Conservation (phyloP, 2,113 vertebrate genomes). For the Corapipo altera region DNA sequence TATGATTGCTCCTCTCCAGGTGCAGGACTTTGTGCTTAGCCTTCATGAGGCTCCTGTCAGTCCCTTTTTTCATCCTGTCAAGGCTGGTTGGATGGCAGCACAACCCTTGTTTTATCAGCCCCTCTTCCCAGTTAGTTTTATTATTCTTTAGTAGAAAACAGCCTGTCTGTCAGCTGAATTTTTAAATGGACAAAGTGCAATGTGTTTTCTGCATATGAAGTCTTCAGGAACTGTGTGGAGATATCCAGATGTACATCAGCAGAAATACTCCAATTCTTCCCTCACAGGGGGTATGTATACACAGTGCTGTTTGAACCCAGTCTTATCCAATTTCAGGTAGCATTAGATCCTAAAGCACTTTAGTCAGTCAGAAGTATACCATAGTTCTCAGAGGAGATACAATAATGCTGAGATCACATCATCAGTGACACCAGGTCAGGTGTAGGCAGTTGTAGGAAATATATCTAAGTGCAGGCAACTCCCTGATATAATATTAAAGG, state of each 20-base stretch:
- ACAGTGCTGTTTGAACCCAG: background rate
- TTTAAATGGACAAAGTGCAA: background rate
- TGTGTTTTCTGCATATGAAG: background rate
- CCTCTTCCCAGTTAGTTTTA: background rate
- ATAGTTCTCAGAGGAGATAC: background rate
- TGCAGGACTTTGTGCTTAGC: background rate
- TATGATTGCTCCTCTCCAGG: background rate
- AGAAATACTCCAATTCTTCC: background rate
- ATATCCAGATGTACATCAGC: background rate
- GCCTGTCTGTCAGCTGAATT: background rate
- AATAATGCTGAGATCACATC: background rate
- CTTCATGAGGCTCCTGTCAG: background rate
- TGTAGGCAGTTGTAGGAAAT: background rate
- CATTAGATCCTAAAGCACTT: background rate
- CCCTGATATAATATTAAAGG: background rate
- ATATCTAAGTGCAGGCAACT: background rate
- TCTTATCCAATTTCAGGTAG: background rate
- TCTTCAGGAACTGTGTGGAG: background rate
- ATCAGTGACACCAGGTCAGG: background rate
- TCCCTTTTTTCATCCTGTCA: background rate
- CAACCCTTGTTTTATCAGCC: fast-evolving
- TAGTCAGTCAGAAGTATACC: background rate
- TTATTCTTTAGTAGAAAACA: background rate
- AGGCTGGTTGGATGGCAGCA: background rate
- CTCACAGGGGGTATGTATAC: background rate